Evolutionary conservation across 2,888 invertebrate genomes (phyloP).

Genomic region (Timandra comae): DNA sequence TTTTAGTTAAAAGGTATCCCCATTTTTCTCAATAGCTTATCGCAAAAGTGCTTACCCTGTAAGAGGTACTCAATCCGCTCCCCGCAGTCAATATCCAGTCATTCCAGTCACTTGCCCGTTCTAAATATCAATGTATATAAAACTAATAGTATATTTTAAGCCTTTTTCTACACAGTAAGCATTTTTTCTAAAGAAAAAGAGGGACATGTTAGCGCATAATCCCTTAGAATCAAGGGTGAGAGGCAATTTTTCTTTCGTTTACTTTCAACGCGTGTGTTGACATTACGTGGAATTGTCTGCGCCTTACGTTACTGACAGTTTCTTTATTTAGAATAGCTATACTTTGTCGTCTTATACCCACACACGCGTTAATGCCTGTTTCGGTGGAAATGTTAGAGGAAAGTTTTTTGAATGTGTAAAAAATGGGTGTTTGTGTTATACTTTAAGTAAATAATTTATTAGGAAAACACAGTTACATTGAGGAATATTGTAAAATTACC

Average conservation of each 20-base stretch:
- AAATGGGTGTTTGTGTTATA: too few relatives aligned
- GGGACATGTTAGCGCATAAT: constrained; percentile 7
- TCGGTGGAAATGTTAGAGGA: too few relatives aligned
- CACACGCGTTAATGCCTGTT: too few relatives aligned
- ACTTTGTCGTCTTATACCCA: too few relatives aligned
- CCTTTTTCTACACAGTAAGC: not conserved
- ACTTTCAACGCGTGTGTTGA: constrained; percentile 3
- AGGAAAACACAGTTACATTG: too few relatives aligned
- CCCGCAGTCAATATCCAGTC: constrained; percentile 15
- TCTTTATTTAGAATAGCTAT: constrained; percentile 2
- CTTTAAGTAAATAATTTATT: too few relatives aligned
- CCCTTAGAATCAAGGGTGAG: constrained; percentile 11
- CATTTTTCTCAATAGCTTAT: constrained; percentile 13
- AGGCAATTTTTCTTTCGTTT: constrained; percentile 19
- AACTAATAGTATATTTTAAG: constrained; percentile 8
- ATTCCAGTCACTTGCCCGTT: constrained; percentile 3
- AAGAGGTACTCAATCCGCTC: constrained; percentile 11
- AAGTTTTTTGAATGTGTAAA: too few relatives aligned
- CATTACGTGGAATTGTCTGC: constrained; percentile 5
- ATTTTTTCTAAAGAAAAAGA: constrained; percentile 10
- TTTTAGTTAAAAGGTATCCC: constrained; percentile 4
- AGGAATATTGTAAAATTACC: too few relatives aligned
- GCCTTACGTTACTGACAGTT: constrained; percentile 17
- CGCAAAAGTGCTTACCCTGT: constrained; percentile 14
- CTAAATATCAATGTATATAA: constrained; percentile 7